Evolutionary conservation across 2,888 invertebrate genomes (phyloP), one percentile per base, ranked within the genome.

Genomic region (Drosophila merina): DNA sequence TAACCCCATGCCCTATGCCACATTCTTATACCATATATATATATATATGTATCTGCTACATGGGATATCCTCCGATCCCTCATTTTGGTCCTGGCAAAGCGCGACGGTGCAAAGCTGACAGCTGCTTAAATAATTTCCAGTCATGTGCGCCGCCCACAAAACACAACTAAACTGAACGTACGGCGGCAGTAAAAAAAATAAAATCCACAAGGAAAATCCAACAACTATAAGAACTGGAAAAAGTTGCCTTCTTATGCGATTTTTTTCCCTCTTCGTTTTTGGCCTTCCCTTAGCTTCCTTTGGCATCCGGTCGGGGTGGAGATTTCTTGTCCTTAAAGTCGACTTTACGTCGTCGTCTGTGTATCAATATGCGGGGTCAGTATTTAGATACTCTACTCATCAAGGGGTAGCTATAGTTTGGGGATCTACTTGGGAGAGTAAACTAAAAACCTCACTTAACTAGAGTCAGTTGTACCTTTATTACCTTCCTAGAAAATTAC

Each of bases 41-140:
- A n/a, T 12, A 55, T 38, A n/a, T n/a, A 20, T 7, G 20, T 12
- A 20, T 56, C 33, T 20, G 9, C 48, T 48, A 25, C 25, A 44
- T 44, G 10, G 44, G 25, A 62, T 62, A 50, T 69, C 67, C 59
- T 48, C 9, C 50, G 51, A 58, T 71, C 52, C 47, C 59, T 59
- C 68, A 70, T 68, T 51, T 51, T 51, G 62, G 72, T 49, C 42
- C 56, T 71, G 55, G 62, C 64, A 64, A 71, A 71, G 72, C 74
- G 72, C 74, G 74, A 74, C 74, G 74, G 67, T 73, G 72, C 72
- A 74, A 73, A 73, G 72, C 72, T 73, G 72, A 73, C 75, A 75
- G 67, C 66, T 72, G 75, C 75, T 75, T 71, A 75, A 75, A 75
- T 75, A 75, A 75, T 75, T 75, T 75, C 72, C 75, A 75, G 75